phyloP scores from a whole-genome alignment of 2,888 invertebrate genomes.

The Andrena chrysosceles region DNA sequence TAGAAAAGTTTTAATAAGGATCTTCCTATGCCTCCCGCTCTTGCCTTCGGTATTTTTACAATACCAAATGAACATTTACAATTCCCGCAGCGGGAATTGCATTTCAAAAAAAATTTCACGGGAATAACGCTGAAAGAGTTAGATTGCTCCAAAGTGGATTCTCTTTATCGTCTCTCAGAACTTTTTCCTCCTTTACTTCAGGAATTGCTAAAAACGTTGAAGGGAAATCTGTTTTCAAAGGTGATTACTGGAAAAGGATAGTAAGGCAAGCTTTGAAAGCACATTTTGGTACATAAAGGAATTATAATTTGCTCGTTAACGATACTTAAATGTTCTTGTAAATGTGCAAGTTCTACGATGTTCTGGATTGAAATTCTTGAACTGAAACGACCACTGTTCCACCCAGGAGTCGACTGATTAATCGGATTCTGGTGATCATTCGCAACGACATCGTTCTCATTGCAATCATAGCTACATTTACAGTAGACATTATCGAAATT shows the following conservation, averaged over 20 bases:
- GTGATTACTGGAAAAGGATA: not conserved
- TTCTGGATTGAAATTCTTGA: not conserved
- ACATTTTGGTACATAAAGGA: not conserved
- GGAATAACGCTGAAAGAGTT: not conserved
- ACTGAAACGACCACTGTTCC: not conserved
- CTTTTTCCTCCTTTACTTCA: not conserved
- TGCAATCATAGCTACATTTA: constrained; percentile 26
- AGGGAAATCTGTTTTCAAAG: not conserved
- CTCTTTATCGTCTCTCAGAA: constrained; percentile 9
- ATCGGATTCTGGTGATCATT: constrained; percentile 36
- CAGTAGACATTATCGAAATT: constrained; percentile 39
- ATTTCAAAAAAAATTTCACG: not conserved
- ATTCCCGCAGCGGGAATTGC: not conserved
- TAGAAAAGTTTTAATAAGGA: constrained; percentile 27
- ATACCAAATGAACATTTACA: constrained; percentile 13
- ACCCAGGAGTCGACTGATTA: not conserved
- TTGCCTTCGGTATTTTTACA: not conserved
- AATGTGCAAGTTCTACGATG: not conserved
- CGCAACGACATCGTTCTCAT: constrained; percentile 31
- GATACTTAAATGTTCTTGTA: not conserved
- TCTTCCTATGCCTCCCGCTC: no score
- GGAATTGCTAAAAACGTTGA: not conserved
- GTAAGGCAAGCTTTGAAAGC: not conserved
- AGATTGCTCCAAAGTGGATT: not conserved
- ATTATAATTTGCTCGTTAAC: constrained; percentile 1